Evolutionary conservation across 2,113 vertebrate species (phyloP).

Genomic region (Dissostichus mawsoni): DNA sequence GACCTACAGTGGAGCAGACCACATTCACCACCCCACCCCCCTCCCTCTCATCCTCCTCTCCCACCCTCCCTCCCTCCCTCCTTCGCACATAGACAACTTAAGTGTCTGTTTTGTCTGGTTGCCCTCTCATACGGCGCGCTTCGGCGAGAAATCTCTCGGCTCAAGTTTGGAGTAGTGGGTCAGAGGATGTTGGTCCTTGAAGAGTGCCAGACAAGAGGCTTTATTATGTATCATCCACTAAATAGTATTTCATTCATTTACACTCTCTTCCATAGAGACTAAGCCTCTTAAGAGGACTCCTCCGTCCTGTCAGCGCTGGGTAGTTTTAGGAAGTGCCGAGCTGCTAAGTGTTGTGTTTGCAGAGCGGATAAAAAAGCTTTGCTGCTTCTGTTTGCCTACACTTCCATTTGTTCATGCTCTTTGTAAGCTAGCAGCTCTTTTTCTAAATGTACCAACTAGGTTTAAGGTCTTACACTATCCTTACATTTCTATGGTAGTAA

Average conservation of each 20-base stretch:
- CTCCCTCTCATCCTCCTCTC: conserved; percentile 47
- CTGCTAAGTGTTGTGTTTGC: conserved; percentile 67
- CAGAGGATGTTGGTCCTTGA: conserved; percentile 91
- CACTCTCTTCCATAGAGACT: conserved; percentile 83
- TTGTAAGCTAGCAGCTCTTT: background rate
- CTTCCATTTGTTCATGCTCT: conserved; percentile 11
- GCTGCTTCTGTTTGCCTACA: conserved; percentile 40
- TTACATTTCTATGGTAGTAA: too few species aligned
- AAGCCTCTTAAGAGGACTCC: conserved; percentile 81
- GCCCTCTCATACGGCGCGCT: conserved; percentile 82
- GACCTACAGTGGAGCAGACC: conserved; percentile 78
- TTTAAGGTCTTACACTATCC: background rate
- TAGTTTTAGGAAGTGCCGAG: conserved; percentile 71
- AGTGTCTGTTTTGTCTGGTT: conserved; percentile 95
- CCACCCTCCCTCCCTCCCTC: conserved; percentile 62
- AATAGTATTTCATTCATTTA: conserved; percentile 88
- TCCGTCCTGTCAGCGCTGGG: conserved; percentile 72
- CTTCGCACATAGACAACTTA: conserved; percentile 81
- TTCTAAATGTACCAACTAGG: background rate
- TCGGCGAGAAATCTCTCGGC: conserved; percentile 84
- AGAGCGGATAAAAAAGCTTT: conserved; percentile 46
- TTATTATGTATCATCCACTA: conserved; percentile 88
- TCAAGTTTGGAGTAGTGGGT: conserved; percentile 88
- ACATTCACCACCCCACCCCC: conserved; percentile 68
- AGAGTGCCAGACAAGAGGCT: conserved; percentile 82